Evolutionary conservation across 1,140 invertebrate species (phyloP).

Genomic region (Musca domestica): DNA sequence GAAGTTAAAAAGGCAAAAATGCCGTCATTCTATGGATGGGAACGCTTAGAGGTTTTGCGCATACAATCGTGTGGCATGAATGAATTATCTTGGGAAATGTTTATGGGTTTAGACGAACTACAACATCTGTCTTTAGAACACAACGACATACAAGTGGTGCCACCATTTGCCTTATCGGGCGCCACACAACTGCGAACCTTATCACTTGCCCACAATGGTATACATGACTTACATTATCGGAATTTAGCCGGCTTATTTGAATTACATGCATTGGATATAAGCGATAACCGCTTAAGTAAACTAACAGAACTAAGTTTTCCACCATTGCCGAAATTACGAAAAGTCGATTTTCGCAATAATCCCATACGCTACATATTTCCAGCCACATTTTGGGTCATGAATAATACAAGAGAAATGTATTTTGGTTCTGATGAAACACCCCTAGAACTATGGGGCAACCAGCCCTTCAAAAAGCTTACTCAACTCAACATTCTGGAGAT

Average conservation of each 20-base stretch:
- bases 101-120: constrained; percentile 62
- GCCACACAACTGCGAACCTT: constrained; percentile 62
- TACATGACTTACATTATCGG: constrained; percentile 64
- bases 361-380: constrained; percentile 66
- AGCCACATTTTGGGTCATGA: constrained; percentile 72
- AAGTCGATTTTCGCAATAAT: constrained; percentile 64
- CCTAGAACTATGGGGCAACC: constrained; percentile 57
- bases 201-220: constrained; percentile 63
- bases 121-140: constrained; percentile 63
- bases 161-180: constrained; percentile 68
- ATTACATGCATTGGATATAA: constrained; percentile 64
- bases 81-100: constrained; percentile 69
- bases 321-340: constrained; percentile 63
- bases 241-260: constrained; percentile 66
- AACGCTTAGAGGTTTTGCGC: constrained; percentile 59
- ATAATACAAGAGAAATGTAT: constrained; percentile 62
- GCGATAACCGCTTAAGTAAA: constrained; percentile 65
- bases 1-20: constrained; percentile 55
- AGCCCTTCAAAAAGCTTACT: constrained; percentile 64
- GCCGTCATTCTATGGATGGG: constrained; percentile 60
- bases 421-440: constrained; percentile 59
- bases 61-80: constrained; percentile 61
- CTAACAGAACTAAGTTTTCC: constrained; percentile 69
- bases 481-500: constrained; percentile 58
- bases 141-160: constrained; percentile 64